Conservation (phyloP, 92 coral and sea anemone genomes). For the Montipora capitata region DNA sequence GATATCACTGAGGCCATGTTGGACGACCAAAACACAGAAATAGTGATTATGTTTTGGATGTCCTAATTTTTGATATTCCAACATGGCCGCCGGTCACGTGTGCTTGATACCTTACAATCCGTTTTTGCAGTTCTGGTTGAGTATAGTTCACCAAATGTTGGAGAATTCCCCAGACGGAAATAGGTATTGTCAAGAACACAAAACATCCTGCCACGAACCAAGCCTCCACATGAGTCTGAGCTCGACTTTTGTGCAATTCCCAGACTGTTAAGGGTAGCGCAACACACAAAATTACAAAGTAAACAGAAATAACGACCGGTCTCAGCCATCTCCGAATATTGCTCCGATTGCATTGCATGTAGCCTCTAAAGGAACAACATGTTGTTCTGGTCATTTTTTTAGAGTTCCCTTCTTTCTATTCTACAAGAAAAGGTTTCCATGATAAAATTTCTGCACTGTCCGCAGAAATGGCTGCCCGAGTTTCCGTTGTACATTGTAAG, state of each 20-base stretch:
- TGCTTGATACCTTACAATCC: conserved; percentile 80
- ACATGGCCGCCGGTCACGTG: not conserved
- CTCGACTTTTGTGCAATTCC: conserved; percentile 90
- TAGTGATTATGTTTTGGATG: not conserved
- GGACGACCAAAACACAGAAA: not conserved
- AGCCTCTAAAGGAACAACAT: conserved; percentile 44
- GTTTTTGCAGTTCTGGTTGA: conserved; percentile 91
- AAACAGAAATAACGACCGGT: conserved; percentile 81
- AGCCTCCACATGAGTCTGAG: conserved; percentile 90
- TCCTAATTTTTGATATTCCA: not conserved
- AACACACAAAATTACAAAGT: conserved; percentile 85
- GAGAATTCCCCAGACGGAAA: conserved; percentile 92
- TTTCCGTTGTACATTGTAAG: not conserved
- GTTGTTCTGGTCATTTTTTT: conserved; percentile 32
- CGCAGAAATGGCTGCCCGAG: too few relatives aligned
- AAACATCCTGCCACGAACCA: conserved; percentile 96
- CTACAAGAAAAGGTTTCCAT: not conserved
- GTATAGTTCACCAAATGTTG: conserved; percentile 94
- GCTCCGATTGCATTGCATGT: conserved; percentile 1
- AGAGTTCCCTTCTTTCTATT: too few relatives aligned
- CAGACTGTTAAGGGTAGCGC: conserved; percentile 90
- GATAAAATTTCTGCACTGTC: not conserved
- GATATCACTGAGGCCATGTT: not conserved
- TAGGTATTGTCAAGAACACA: conserved; percentile 91
- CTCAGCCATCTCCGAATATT: conserved; percentile 89